These are phyloP conservation scores for Carettochelys insculpta DNA, from an alignment of 2,113 vertebrate genomes.

Conservation along the genomic window DNA sequence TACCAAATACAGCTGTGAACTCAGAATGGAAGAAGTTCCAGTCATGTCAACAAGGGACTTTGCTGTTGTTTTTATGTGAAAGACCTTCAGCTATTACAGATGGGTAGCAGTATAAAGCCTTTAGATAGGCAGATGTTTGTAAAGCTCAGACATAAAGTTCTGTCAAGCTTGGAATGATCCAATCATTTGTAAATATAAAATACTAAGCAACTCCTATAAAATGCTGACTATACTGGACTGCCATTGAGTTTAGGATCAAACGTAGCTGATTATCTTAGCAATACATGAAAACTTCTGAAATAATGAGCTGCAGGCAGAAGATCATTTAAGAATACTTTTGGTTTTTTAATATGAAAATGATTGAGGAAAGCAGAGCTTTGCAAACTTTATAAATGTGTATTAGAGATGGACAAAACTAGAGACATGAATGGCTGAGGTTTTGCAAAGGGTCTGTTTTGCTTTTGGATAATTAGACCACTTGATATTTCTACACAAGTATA, in stretches of 20 bases:
- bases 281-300: neutral
- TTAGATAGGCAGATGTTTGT: neutral
- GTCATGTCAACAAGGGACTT: neutral
- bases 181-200: neutral
- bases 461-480: neutral
- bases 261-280: neutral
- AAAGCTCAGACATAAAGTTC: neutral
- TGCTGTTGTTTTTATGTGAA: slow-evolving; percentile 19
- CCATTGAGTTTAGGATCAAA: neutral
- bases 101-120: neutral
- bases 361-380: neutral
- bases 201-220: neutral
- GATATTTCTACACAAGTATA: neutral
- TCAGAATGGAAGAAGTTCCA: slow-evolving; percentile 53
- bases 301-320: neutral
- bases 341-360: neutral
- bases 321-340: neutral
- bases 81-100: neutral
- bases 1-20: slow-evolving; percentile 45
- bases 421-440: neutral
- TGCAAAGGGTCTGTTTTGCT: slow-evolving; percentile 4
- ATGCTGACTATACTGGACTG: neutral
- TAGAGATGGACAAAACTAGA: neutral
- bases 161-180: neutral
- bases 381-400: slow-evolving; percentile 12